These are phyloP conservation scores for Poecilia wingei DNA, from an alignment of 2,797 vertebrate species.

Conservation along the genomic window DNA sequence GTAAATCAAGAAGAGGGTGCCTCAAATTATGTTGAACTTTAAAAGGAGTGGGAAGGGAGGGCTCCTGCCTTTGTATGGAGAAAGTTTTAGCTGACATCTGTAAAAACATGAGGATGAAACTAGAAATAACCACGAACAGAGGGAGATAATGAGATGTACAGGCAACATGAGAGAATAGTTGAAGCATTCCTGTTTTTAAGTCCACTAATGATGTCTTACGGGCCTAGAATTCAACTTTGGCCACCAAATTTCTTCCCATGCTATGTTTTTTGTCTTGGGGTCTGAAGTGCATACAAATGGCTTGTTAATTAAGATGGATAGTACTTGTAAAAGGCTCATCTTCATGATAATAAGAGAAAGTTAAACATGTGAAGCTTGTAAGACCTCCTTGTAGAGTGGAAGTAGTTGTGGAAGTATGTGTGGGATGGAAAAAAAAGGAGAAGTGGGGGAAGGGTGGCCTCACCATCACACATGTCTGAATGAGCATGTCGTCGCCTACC, in stretches of 20 bases:
- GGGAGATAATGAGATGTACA: slow-evolving; percentile 75
- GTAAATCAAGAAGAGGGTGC: slow-evolving; percentile 66
- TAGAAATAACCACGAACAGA: slow-evolving; percentile 46
- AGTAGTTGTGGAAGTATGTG: slow-evolving; percentile 46
- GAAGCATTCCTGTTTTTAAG: slow-evolving; percentile 47
- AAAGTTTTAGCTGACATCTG: slow-evolving; percentile 44
- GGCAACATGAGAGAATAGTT: slow-evolving; percentile 60
- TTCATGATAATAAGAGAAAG: slow-evolving; percentile 70
- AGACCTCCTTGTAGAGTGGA: slow-evolving; percentile 58
- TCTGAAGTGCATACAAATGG: slow-evolving; percentile 74
- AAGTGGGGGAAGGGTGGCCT: slow-evolving; percentile 6
- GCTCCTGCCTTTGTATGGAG: slow-evolving; percentile 28
- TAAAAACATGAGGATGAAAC: slow-evolving; percentile 46
- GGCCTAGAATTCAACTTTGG: slow-evolving; percentile 52
- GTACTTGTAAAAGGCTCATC: slow-evolving; percentile 68
- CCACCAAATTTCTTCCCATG: slow-evolving; percentile 74
- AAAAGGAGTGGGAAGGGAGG: slow-evolving; percentile 44
- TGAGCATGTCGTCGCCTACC: slow-evolving; percentile 30
- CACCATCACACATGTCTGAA: slow-evolving; percentile 44
- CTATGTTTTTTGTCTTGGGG: slow-evolving; percentile 54
- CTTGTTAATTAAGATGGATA: slow-evolving; percentile 79
- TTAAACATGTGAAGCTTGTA: slow-evolving; percentile 67
- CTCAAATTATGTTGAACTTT: slow-evolving; percentile 66
- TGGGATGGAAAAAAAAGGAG: neutral
- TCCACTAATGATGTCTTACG: slow-evolving; percentile 70